Evolutionary conservation across 2,797 vertebrate genomes (phyloP).

Genomic region (Saguinus oedipus): DNA sequence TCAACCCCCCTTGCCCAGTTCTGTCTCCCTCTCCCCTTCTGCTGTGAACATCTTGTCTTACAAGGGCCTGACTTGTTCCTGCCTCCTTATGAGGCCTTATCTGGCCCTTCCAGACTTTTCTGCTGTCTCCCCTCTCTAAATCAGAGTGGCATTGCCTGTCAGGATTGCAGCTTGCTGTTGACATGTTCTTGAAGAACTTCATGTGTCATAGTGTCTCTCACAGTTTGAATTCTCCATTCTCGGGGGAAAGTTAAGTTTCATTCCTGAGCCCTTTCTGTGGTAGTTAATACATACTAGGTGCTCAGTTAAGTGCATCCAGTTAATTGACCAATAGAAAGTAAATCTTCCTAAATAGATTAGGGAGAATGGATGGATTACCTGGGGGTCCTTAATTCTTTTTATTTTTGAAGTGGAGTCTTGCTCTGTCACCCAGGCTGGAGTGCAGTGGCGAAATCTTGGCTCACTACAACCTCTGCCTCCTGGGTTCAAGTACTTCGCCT

Average conservation of each 20-base stretch:
- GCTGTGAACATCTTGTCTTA: background rate
- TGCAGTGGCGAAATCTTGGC: background rate
- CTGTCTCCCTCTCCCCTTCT: background rate
- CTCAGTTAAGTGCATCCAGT: background rate
- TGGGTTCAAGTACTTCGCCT: background rate
- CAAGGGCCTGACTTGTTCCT: background rate
- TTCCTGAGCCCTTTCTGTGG: background rate
- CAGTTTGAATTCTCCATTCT: background rate
- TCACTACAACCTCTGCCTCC: background rate
- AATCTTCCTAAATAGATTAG: background rate
- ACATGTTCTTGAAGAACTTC: background rate
- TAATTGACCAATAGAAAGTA: background rate
- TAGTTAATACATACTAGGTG: background rate
- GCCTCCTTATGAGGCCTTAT: background rate
- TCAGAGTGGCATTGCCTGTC: background rate
- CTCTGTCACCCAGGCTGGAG: background rate
- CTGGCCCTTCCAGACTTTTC: background rate
- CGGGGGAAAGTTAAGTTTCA: background rate
- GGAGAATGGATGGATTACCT: background rate
- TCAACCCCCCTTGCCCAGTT: background rate
- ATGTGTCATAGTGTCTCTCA: background rate
- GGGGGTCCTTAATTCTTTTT: background rate
- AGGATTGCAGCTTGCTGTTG: background rate
- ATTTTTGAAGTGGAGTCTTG: background rate
- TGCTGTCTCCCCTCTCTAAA: background rate